Conservation (phyloP, 2,888 invertebrate genomes). For the Leptothorax acervorum region DNA sequence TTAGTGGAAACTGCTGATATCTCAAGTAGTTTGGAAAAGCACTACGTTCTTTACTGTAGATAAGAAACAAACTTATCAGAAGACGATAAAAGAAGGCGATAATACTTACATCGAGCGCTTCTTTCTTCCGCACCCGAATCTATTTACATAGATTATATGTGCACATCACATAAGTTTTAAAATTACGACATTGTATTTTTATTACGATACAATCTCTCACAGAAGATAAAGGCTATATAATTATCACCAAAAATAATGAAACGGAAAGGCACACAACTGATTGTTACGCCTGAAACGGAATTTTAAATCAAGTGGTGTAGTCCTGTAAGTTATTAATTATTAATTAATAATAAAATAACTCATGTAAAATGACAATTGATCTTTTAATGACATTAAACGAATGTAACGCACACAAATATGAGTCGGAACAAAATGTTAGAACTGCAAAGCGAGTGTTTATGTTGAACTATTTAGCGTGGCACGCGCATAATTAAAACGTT, state of each 20-base stretch:
- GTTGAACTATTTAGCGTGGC: constrained; percentile 40
- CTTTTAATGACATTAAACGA: constrained; percentile 51
- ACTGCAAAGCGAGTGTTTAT: constrained; percentile 22
- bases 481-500: constrained; percentile 53
- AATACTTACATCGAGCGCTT: neutral
- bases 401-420: constrained; percentile 26
- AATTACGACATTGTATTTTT: neutral
- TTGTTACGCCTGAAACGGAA: neutral
- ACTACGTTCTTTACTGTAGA: neutral
- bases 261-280: neutral
- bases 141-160: constrained; percentile 27
- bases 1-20: constrained; percentile 17
- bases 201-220: constrained; percentile 2
- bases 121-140: neutral
- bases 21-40: constrained; percentile 18
- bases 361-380: constrained; percentile 42
- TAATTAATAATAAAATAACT: constrained; percentile 36
- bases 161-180: neutral
- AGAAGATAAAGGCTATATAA: neutral
- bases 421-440: constrained; percentile 41
- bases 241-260: constrained; percentile 11
- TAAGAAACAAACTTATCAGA: constrained; percentile 14
- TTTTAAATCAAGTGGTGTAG: neutral
- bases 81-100: constrained; percentile 31
- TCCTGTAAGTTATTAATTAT: constrained; percentile 20